These are phyloP conservation scores for Drosophila tanythrix DNA, from an alignment of 2,888 invertebrate species.

Conservation along the genomic window DNA sequence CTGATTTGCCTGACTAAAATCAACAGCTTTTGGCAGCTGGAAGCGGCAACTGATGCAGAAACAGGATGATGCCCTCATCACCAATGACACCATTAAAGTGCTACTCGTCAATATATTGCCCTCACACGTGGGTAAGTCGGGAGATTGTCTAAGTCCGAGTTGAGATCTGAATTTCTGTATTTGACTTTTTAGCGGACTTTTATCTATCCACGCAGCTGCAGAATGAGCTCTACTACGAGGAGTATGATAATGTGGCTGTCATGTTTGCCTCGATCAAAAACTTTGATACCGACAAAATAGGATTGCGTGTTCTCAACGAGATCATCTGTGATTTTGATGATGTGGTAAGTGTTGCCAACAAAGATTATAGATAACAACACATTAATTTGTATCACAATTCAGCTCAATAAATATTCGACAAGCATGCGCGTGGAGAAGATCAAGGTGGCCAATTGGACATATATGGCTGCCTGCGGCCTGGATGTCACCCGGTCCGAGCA, in stretches of 20 bases:
- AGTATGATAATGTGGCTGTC: constrained; percentile 95
- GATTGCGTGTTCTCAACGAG: constrained; percentile 92
- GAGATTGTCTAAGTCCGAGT: too few species aligned
- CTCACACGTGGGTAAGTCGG: constrained; percentile 92
- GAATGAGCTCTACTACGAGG: constrained; percentile 93
- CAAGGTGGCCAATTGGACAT: constrained; percentile 97
- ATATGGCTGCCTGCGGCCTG: constrained; percentile 98
- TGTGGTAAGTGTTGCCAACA: constrained; percentile 85
- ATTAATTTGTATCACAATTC: constrained; percentile 23
- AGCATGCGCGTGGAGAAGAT: constrained; percentile 95
- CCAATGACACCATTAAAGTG: constrained; percentile 94
- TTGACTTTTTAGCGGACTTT: constrained; percentile 88
- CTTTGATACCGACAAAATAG: constrained; percentile 89
- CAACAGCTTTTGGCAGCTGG: constrained; percentile 86
- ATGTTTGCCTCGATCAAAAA: constrained; percentile 98
- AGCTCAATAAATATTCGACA: constrained; percentile 87
- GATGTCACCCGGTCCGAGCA: constrained; percentile 89
- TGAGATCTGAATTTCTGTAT: neutral
- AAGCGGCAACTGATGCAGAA: constrained; percentile 90
- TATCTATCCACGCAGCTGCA: constrained; percentile 89
- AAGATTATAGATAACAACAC: neutral
- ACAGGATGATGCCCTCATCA: constrained; percentile 93
- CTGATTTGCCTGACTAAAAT: constrained; percentile 16
- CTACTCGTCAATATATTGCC: constrained; percentile 96
- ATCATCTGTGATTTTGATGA: constrained; percentile 97